These are phyloP conservation scores for Lapara coniferarum DNA, from an alignment of 2,888 invertebrate genomes.

Conservation along the genomic window DNA sequence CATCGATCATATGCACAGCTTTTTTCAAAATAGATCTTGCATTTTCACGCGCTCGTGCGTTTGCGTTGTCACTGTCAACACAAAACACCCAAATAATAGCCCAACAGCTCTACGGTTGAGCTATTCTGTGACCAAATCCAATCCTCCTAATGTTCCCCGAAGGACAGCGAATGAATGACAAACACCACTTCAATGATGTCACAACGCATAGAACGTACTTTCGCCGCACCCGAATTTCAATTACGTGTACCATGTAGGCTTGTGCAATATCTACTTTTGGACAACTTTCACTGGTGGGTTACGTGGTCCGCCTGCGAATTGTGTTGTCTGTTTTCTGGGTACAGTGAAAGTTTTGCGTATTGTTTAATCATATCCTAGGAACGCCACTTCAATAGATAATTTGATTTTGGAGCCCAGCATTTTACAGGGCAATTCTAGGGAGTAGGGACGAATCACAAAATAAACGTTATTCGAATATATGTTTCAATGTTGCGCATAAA, in stretches of 20 bases:
- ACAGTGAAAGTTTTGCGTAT: slow-evolving; percentile 76
- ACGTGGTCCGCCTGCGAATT: slow-evolving; percentile 79
- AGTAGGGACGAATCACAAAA: not conserved
- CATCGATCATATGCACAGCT: slow-evolving; percentile 69
- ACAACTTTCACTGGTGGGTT: slow-evolving; percentile 80
- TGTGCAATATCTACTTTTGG: slow-evolving; percentile 81
- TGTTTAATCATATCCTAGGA: slow-evolving; percentile 49
- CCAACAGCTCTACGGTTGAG: not conserved
- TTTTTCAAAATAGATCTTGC: slow-evolving; percentile 3
- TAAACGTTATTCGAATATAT: not conserved
- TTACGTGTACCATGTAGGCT: slow-evolving; percentile 72
- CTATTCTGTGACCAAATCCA: not conserved
- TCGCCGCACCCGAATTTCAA: slow-evolving; percentile 79
- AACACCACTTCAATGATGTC: slow-evolving; percentile 52
- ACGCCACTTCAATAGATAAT: slow-evolving; percentile 31
- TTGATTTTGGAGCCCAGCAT: slow-evolving; percentile 4
- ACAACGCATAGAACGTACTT: slow-evolving; percentile 66
- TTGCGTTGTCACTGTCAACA: not conserved
- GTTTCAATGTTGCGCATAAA: not conserved
- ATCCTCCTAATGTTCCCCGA: slow-evolving; percentile 24
- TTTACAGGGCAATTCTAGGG: no score
- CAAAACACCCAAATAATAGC: slow-evolving; percentile 6
- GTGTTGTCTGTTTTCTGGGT: slow-evolving; percentile 72
- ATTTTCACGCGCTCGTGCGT: slow-evolving; percentile 1
- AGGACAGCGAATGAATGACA: slow-evolving; percentile 45